Evolutionary conservation across 1,140 invertebrate genomes (phyloP), one percentile per base, ranked within the genome.

Genomic region (Forficula auricularia): DNA sequence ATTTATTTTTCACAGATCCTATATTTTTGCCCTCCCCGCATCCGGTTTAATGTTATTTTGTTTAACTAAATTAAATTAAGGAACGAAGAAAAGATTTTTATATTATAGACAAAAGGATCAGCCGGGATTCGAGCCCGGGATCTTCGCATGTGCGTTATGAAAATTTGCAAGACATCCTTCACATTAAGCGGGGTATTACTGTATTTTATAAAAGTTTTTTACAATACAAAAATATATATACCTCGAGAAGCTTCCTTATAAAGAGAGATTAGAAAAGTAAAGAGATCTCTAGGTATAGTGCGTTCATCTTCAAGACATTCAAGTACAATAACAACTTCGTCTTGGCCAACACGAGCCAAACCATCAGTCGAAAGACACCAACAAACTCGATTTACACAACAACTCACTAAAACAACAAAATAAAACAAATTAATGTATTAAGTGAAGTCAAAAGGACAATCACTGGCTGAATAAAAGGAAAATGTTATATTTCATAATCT

Each of bases 351-450:
- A 42, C 77, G 77, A 38, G 75, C 74, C 53, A 91, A 61, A 15
- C 86, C 86, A 50, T 73, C 68, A 0, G 80, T 83, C 6, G 77
- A 76, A 48, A 88, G 77, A 59, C 80, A 82, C 75, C 86, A 86
- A 47, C 80, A 82, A 43, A 70, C 65, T 49, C 73, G 72, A 52
- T 82, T 82, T 42, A 85, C 72, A 59, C 83, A 88, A 58, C 83
- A 88, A 52, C 78, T 79, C 64, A 88, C 82, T 85, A 50, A 49
- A 18, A 32, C 36, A 19, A 38, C 19, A 43, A 42, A 46, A 45
- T 32, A 18, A 34, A 48, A 20, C 20, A 27, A 27, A 27, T 27
- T 27, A 27, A 27, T 6, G 10, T 27, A 6, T 27, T 27, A 27
- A 6, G 4, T 27, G 22, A 27, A 27, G 38, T 27, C 43, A 20